Percentiles rank a stretch among this genome's conserved stretches.
Conservation (phyloP, 2,888 invertebrate genomes). For the Drosophila hamatofila region DNA sequence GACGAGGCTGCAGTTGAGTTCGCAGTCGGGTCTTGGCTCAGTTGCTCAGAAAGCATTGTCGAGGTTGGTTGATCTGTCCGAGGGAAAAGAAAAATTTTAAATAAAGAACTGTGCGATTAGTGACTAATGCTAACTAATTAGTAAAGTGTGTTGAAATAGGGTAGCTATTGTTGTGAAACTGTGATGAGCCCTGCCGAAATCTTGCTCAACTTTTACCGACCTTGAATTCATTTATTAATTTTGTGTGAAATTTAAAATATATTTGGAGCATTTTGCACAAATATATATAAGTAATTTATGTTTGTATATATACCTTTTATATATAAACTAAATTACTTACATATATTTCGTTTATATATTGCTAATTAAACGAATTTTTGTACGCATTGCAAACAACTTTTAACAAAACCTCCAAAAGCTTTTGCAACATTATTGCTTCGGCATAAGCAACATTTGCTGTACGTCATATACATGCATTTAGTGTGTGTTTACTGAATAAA, state of each 20-base stretch:
- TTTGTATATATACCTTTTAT: neutral
- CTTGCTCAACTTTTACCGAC: no score
- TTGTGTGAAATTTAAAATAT: neutral
- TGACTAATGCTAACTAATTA: conserved; percentile 11
- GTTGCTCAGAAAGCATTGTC: conserved; percentile 57
- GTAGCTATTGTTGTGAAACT: neutral
- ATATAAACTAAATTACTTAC: neutral
- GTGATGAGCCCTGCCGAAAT: neutral
- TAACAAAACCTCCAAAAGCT: neutral
- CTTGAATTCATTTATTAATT: neutral
- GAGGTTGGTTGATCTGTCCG: conserved; percentile 58
- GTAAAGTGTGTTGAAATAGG: conserved; percentile 21
- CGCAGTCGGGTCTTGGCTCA: conserved; percentile 48
- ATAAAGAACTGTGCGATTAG: neutral
- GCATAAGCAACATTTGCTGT: conserved; percentile 4
- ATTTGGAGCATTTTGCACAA: neutral
- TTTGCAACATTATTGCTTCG: neutral
- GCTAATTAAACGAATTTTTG: neutral
- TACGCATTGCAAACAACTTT: neutral
- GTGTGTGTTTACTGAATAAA: neutral
- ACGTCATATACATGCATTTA: neutral
- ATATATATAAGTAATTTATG: neutral
- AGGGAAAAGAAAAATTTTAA: neutral
- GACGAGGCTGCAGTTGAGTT: conserved; percentile 28
- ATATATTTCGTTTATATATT: neutral